Evolutionary conservation across 2,113 vertebrate species (phyloP).

Genomic region (Caloenas nicobarica): DNA sequence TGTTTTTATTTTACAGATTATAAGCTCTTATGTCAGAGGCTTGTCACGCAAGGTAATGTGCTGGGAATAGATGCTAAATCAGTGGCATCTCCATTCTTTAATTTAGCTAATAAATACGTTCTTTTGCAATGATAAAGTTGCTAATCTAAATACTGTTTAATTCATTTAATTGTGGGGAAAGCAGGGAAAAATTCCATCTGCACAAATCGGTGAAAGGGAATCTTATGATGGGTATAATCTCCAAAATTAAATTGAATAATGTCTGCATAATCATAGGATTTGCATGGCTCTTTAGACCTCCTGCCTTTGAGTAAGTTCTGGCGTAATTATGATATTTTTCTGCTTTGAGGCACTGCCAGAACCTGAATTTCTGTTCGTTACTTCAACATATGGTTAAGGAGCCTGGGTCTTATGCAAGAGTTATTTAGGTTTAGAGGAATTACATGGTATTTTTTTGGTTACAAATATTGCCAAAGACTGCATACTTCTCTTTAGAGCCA

Average conservation of each 20-base stretch:
- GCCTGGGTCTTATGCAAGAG: neutral
- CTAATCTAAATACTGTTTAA: slow-evolving; percentile 49
- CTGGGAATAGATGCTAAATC: slow-evolving; percentile 27
- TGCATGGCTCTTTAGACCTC: slow-evolving; percentile 22
- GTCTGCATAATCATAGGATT: slow-evolving; percentile 44
- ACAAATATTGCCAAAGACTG: neutral
- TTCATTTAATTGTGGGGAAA: slow-evolving; percentile 47
- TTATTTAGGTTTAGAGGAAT: neutral
- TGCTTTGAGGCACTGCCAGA: slow-evolving; percentile 1
- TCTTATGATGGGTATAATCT: slow-evolving; percentile 47
- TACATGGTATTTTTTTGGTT: neutral
- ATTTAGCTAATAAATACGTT: slow-evolving; percentile 34
- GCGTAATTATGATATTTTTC: slow-evolving; percentile 19
- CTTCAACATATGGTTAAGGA: neutral
- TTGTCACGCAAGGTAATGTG: slow-evolving; percentile 48
- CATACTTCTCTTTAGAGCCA: neutral
- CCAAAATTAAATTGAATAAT: slow-evolving; percentile 55
- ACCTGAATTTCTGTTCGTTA: neutral
- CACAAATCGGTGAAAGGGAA: slow-evolving; percentile 3
- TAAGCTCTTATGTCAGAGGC: slow-evolving; percentile 2
- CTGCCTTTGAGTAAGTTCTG: slow-evolving; percentile 26
- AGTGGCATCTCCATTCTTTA: neutral
- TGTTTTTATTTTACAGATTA: slow-evolving; percentile 56
- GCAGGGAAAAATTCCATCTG: slow-evolving; percentile 31
- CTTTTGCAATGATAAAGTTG: slow-evolving; percentile 15